These are phyloP conservation scores for Hippasteria phrygiana DNA, from an alignment of 53 echinoderm and acorn worm species.

Conservation along the genomic window DNA sequence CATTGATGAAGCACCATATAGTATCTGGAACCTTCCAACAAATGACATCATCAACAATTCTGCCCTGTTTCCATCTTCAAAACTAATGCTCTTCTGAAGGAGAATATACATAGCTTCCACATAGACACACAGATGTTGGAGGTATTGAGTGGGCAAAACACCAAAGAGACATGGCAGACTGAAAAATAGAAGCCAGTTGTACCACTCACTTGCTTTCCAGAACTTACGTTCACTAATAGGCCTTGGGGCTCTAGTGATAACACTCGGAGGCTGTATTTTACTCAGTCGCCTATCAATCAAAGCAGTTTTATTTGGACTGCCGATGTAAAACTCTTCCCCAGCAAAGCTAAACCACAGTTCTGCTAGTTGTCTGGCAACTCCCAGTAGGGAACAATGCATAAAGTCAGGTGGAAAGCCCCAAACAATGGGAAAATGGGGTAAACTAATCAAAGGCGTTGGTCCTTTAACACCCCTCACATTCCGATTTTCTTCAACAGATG, in stretches of 20 bases:
- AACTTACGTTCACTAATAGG: constrained; percentile 39
- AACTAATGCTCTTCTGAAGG: constrained; percentile 73
- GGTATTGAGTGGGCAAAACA: constrained; percentile 32
- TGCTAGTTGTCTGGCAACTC: constrained; percentile 60
- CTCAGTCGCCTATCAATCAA: neutral
- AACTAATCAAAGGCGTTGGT: constrained; percentile 36
- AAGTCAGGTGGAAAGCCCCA: constrained; percentile 64
- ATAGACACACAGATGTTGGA: constrained; percentile 46
- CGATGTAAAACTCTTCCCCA: constrained; percentile 37
- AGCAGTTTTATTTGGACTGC: constrained; percentile 37
- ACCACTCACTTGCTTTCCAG: constrained; percentile 72
- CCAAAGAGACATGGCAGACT: constrained; percentile 64
- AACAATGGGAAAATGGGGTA: constrained; percentile 46
- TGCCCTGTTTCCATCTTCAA: constrained; percentile 18
- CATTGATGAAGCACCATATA: constrained; percentile 60
- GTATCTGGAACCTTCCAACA: constrained; percentile 50
- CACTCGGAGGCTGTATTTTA: constrained; percentile 22
- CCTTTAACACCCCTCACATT: constrained; percentile 69
- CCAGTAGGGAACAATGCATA: constrained; percentile 66
- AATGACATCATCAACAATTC: constrained; percentile 52
- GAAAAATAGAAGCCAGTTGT: constrained; percentile 64
- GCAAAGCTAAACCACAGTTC: constrained; percentile 66
- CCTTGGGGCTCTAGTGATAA: constrained; percentile 19
- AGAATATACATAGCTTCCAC: constrained; percentile 69
- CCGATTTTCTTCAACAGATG: constrained; percentile 45